Evolutionary conservation across 64 coral and sea anemone genomes (phyloP).

Genomic region (Pocillopora damicornis): DNA sequence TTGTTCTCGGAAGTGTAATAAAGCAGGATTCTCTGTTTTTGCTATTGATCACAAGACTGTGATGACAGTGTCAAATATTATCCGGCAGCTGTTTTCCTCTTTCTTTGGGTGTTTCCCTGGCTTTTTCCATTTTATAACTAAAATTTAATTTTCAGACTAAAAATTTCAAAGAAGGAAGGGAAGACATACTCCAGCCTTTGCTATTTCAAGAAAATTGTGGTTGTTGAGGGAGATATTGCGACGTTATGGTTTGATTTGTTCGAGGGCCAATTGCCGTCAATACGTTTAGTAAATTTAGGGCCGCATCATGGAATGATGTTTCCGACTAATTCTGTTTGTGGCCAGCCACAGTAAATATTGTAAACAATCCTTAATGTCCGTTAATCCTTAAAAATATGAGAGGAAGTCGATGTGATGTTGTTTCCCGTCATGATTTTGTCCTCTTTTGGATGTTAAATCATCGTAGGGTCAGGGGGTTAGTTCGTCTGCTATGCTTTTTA

Average conservation of each 20-base stretch:
- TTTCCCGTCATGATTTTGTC: not conserved
- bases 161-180: not conserved
- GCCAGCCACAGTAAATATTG: not conserved
- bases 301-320: not conserved
- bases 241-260: not conserved
- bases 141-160: not conserved
- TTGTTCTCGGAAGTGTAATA: not conserved
- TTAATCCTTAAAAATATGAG: constrained; percentile 14
- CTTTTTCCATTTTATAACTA: not conserved
- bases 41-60: not conserved
- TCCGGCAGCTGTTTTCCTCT: not conserved
- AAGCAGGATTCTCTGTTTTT: not conserved
- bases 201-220: not conserved
- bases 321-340: not conserved
- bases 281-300: not conserved
- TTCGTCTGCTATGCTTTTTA: too few species aligned
- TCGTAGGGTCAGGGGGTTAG: too few species aligned
- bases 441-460: too few species aligned
- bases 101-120: not conserved
- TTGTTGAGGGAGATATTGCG: not conserved
- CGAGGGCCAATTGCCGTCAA: not conserved
- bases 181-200: not conserved
- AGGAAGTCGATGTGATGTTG: not conserved
- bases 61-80: not conserved
- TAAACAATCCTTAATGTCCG: not conserved